Conservation (phyloP, 2,113 vertebrate species). For the Macaca mulatta region DNA sequence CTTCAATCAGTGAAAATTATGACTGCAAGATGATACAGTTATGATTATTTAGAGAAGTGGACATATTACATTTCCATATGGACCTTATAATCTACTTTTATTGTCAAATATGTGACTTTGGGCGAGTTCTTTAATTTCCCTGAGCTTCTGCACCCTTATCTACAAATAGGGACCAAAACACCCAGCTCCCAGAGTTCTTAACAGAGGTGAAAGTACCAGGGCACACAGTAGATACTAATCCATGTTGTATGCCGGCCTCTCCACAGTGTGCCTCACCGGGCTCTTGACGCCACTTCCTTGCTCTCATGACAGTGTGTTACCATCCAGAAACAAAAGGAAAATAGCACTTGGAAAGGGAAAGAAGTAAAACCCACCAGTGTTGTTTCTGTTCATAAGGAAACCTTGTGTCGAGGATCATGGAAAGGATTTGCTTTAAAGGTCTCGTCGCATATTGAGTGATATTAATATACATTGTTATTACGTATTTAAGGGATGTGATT, state of each 20-base stretch:
- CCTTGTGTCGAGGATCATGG: background rate
- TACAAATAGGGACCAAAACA: background rate
- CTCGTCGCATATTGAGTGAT: background rate
- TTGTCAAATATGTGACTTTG: constrained; percentile 14
- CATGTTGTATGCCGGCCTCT: background rate
- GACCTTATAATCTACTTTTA: background rate
- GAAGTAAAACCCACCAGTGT: background rate
- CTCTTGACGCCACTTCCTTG: background rate
- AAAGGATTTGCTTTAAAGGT: background rate
- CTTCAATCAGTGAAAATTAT: background rate
- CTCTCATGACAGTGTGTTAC: background rate
- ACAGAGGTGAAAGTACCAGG: background rate
- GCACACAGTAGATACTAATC: background rate
- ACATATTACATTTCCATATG: background rate
- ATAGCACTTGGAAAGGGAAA: background rate
- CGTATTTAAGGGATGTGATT: background rate
- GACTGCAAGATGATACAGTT: background rate
- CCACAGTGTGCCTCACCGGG: background rate
- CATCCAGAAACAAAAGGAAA: background rate
- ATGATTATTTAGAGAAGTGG: background rate
- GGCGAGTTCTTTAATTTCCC: background rate
- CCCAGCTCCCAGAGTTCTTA: background rate
- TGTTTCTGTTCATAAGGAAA: constrained; percentile 7
- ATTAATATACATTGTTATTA: background rate
- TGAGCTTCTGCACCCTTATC: background rate